Evolutionary conservation across 2,888 invertebrate species (phyloP).

Genomic region (Sialis lutaria): DNA sequence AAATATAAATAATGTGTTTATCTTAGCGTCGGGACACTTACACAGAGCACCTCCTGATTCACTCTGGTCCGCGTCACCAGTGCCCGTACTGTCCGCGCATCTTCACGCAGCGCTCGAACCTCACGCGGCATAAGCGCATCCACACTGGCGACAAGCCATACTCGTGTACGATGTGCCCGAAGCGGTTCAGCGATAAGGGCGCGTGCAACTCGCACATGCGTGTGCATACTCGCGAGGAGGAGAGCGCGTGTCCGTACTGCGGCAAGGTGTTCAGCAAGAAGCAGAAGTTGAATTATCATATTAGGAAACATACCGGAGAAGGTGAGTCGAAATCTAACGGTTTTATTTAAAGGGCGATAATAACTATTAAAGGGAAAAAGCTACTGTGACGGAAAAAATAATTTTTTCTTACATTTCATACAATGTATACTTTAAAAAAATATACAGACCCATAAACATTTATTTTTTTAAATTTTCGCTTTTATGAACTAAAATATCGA

Average conservation of each 20-base stretch:
- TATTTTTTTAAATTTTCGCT: too few relatives aligned
- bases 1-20: too few relatives aligned
- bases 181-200: slow-evolving; percentile 38
- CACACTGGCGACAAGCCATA: slow-evolving; percentile 40
- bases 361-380: too few relatives aligned
- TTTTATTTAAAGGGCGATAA: too few relatives aligned
- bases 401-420: too few relatives aligned
- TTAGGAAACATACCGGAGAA: slow-evolving; percentile 36
- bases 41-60: slow-evolving; percentile 38
- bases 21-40: slow-evolving; percentile 34
- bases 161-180: slow-evolving; percentile 31
- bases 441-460: too few relatives aligned
- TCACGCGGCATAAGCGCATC: slow-evolving; percentile 35
- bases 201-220: slow-evolving; percentile 34
- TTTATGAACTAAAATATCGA: too few relatives aligned
- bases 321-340: slow-evolving; percentile 21
- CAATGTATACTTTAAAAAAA: too few relatives aligned
- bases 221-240: slow-evolving; percentile 29
- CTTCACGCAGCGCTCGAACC: slow-evolving; percentile 39
- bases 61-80: slow-evolving; percentile 37
- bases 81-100: slow-evolving; percentile 40
- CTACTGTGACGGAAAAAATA: too few relatives aligned
- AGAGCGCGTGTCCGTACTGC: slow-evolving; percentile 32
- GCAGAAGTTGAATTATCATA: slow-evolving; percentile 36
- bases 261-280: slow-evolving; percentile 36